Base-by-base conservation (phyloP, 2,888 invertebrate genomes). In the Cyaniris semiargus region DNA sequence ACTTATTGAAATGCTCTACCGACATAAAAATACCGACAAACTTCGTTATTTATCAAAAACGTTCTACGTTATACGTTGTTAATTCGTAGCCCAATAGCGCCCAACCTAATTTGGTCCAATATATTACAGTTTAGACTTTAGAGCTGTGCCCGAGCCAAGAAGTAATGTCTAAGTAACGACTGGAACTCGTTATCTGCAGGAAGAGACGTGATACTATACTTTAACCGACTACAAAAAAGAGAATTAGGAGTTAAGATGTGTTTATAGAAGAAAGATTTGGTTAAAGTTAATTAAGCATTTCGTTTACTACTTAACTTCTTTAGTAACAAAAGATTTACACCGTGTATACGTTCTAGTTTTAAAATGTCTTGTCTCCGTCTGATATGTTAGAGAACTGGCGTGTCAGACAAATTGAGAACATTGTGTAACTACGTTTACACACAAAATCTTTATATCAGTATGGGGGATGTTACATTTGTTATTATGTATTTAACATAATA, bases 141-240 rank as follows among this genome's bases (percentile, higher is more conserved):
- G 66, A 66, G 27, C 66, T 31, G 66, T 15, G 66, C 66, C 18
- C 21, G 66, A 66, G 66, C 66, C 66, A 66, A 66, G 15, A 66
- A 66, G 66, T 66, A 66, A 66, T 66, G 66, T 18, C 66, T 66
- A 66, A 66, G 66, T 66, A 66, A 66, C 66, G 66, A 66, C 66
- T 53, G 15, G 15, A 27, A 31, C 66, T 66, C 66, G 66, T 66
- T 66, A 66, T 66, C 66, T 66, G 27, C 66, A 66, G 66, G 66
- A 66, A 66, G 66, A 27, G 53, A 66, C 66, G 66, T 66, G 66
- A 27, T 66, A 66, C 66, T 66, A 15, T 7, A 31, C 66, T 66
- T 60, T 66, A 66, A 21, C 60, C 7, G 31, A 66, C 66, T 66
- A 4, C 27, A 31, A 31, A 66, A 66, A 31, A 27, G 60, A 27